Evolutionary conservation across 2,113 vertebrate species (phyloP).

Genomic region (Mastomys coucha): DNA sequence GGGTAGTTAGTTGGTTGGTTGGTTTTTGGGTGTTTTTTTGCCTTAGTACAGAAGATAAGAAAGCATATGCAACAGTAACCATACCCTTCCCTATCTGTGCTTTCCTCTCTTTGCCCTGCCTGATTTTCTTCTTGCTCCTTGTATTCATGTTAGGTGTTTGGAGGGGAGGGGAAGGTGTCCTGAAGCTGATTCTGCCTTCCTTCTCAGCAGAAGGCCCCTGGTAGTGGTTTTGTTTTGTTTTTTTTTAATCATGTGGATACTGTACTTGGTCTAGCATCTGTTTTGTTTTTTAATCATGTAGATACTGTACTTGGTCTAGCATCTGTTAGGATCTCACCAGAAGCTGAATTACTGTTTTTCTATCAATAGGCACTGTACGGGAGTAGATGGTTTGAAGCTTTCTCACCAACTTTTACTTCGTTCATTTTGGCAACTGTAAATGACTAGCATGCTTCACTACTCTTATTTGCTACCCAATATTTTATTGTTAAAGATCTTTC

Average conservation of each 20-base stretch:
- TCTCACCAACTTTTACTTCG: background rate
- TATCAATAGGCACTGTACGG: background rate
- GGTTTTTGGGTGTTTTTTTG: background rate
- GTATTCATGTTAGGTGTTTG: background rate
- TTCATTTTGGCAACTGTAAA: background rate
- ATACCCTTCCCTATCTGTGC: background rate
- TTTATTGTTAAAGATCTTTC: background rate
- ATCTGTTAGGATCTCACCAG: background rate
- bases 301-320: background rate
- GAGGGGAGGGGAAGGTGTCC: background rate
- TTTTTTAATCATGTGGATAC: background rate
- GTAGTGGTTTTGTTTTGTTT: too few species aligned
- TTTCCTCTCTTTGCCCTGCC: background rate
- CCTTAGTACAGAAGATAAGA: background rate
- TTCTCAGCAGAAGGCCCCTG: background rate
- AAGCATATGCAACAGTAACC: background rate
- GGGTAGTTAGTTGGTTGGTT: too few species aligned
- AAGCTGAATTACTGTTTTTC: background rate
- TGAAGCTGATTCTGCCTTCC: background rate
- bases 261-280: background rate
- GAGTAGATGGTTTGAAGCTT: background rate
- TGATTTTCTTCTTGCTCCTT: background rate
- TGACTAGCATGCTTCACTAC: background rate
- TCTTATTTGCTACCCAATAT: background rate
- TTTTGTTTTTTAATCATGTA: background rate